These are phyloP conservation scores for Cololabis saira DNA, from an alignment of 2,113 vertebrate genomes.

Conservation along the genomic window DNA sequence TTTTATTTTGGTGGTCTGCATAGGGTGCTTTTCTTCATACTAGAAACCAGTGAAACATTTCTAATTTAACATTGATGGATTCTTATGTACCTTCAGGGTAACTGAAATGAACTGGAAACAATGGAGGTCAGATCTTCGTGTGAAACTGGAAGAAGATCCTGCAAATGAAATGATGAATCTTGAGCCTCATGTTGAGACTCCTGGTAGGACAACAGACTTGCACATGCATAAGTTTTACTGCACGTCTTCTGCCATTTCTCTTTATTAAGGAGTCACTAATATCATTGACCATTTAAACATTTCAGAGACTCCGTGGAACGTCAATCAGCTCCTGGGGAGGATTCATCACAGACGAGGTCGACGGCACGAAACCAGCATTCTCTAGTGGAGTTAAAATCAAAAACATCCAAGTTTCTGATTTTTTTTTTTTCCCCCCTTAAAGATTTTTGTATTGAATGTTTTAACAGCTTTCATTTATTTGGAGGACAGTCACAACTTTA, in stretches of 20 bases:
- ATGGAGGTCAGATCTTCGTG: conserved; percentile 87
- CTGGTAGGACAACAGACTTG: neutral
- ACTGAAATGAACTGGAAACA: conserved; percentile 90
- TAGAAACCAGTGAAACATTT: too few species aligned
- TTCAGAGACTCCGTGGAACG: conserved; percentile 13
- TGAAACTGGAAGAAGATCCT: conserved; percentile 81
- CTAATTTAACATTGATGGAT: neutral
- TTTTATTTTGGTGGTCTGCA: too few species aligned
- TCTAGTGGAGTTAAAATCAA: neutral
- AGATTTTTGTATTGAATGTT: too few species aligned
- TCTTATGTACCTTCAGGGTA: conserved; percentile 72
- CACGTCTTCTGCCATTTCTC: neutral
- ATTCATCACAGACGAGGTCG: neutral
- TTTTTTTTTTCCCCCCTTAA: too few species aligned
- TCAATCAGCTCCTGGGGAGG: conserved; percentile 7
- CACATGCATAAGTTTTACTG: neutral
- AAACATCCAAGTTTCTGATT: neutral
- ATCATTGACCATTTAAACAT: neutral
- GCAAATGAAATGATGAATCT: conserved; percentile 52
- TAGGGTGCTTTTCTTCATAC: neutral
- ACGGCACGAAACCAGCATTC: neutral
- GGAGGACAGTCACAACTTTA: too few species aligned
- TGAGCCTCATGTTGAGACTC: neutral
- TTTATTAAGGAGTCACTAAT: neutral
- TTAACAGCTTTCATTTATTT: too few species aligned